These are phyloP conservation scores for Dendrolimus kikuchii DNA, from an alignment of 1,140 invertebrate genomes.

Conservation along the genomic window DNA sequence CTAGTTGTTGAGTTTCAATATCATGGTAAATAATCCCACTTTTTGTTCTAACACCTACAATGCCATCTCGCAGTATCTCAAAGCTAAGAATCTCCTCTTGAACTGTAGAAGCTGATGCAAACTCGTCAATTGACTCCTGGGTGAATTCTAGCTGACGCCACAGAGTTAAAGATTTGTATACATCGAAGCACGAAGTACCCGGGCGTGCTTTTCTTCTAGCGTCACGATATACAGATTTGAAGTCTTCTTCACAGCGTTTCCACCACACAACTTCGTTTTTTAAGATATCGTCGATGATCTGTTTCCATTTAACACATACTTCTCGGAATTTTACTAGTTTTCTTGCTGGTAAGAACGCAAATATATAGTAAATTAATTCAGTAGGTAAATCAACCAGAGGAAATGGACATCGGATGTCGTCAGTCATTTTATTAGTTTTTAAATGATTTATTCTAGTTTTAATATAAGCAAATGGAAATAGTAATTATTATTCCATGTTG, in stretches of 20 bases:
- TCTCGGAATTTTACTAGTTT: constrained; percentile 31
- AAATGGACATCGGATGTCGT: too few relatives aligned
- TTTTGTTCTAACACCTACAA: constrained; percentile 37
- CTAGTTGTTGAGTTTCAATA: constrained; percentile 22
- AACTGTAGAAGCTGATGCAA: constrained; percentile 25
- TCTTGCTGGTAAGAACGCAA: constrained; percentile 22
- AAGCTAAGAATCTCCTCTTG: constrained; percentile 31
- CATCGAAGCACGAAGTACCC: constrained; percentile 25
- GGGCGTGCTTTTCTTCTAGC: constrained; percentile 22
- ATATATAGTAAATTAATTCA: constrained; percentile 4
- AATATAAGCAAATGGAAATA: too few relatives aligned
- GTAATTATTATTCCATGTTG: too few relatives aligned
- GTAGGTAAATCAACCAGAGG: too few relatives aligned
- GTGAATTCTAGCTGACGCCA: constrained; percentile 34
- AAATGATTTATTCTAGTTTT: too few relatives aligned
- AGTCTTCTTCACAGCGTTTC: constrained; percentile 32
- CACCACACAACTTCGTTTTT: constrained; percentile 33
- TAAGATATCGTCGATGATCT: constrained; percentile 30
- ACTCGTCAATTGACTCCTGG: constrained; percentile 29
- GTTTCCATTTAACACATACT: constrained; percentile 37
- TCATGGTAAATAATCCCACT: constrained; percentile 37
- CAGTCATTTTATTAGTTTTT: too few relatives aligned
- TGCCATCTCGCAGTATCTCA: constrained; percentile 25
- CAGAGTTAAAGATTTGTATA: constrained; percentile 37
- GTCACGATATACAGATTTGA: constrained; percentile 17